A percentile compares a stretch with the other conserved stretches of the same genome.
phyloP scores from a whole-genome alignment of 2,888 invertebrate genomes.

The Bedellia somnulentella region DNA sequence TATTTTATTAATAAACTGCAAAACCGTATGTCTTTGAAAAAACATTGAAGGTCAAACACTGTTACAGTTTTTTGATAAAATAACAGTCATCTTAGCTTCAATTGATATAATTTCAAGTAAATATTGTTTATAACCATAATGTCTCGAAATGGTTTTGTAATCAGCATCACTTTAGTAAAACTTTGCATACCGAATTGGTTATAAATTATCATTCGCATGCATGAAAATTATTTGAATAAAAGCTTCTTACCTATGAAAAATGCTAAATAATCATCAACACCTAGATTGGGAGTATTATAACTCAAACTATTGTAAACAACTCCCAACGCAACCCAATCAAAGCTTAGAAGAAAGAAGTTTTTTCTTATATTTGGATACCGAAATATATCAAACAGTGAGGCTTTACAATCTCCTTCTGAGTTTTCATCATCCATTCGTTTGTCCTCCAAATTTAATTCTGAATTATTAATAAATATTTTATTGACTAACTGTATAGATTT shows the following conservation, averaged over 20 bases:
- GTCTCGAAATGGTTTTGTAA: too few relatives aligned
- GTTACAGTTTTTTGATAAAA: too few relatives aligned
- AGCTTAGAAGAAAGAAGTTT: conserved; percentile 66
- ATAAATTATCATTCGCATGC: too few relatives aligned
- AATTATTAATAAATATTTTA: conserved; percentile 27
- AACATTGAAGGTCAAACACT: too few relatives aligned
- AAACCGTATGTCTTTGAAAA: too few relatives aligned
- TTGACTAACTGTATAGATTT: conserved; percentile 36
- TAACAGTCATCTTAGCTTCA: too few relatives aligned
- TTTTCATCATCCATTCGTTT: conserved; percentile 43
- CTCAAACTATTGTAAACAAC: conserved; percentile 70
- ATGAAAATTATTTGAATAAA: too few relatives aligned
- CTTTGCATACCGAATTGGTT: too few relatives aligned
- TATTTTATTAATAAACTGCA: too few relatives aligned
- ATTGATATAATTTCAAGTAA: too few relatives aligned
- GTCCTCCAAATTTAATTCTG: conserved; percentile 29
- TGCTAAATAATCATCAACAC: conserved; percentile 68
- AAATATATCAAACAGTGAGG: conserved; percentile 65
- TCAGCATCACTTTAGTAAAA: too few relatives aligned
- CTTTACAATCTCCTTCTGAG: conserved; percentile 50
- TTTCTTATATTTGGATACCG: conserved; percentile 67
- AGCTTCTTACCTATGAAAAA: conserved; percentile 66
- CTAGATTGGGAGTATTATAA: conserved; percentile 68
- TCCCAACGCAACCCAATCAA: conserved; percentile 69
- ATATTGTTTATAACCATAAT: too few relatives aligned